A percentile compares a stretch with the other conserved stretches of the same genome.
Conservation (phyloP, 2,797 vertebrate species). For the Malacoctenus gilli region DNA sequence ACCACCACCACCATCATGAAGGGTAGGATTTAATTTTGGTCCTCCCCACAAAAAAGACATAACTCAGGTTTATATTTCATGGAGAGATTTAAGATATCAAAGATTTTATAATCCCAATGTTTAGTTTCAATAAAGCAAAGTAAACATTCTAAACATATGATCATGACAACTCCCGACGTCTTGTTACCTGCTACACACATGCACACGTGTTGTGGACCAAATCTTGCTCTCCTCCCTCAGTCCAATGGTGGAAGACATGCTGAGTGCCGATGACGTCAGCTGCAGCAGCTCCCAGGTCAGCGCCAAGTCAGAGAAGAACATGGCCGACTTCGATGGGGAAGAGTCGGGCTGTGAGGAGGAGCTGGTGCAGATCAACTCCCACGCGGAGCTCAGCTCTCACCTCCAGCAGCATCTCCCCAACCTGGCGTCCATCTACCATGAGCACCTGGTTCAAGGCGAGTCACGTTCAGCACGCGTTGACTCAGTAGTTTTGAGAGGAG, state of each 20-base stretch:
- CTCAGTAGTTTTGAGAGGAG: neutral
- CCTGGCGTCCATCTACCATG: slow-evolving; percentile 97
- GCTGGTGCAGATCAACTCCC: slow-evolving; percentile 97
- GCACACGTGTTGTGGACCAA: neutral
- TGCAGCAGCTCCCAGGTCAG: slow-evolving; percentile 99
- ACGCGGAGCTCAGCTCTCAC: slow-evolving; percentile 96
- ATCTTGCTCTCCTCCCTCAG: slow-evolving; percentile 64
- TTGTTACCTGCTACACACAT: too few relatives aligned
- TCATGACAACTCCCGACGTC: too few relatives aligned
- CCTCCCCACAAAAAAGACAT: too few relatives aligned
- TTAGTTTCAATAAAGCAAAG: too few relatives aligned
- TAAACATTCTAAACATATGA: too few relatives aligned
- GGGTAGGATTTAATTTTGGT: slow-evolving; percentile 87
- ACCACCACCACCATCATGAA: slow-evolving; percentile 80
- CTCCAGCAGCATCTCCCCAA: slow-evolving; percentile 98
- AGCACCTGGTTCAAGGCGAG: slow-evolving; percentile 96
- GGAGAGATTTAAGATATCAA: too few relatives aligned
- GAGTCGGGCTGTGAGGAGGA: slow-evolving; percentile 99
- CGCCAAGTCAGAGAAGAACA: slow-evolving; percentile 99
- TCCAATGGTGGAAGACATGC: slow-evolving; percentile 97
- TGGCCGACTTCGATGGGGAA: slow-evolving; percentile 98
- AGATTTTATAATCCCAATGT: too few relatives aligned
- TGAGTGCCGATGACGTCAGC: slow-evolving; percentile 97
- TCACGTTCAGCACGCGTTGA: too few relatives aligned
- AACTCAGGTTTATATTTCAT: too few relatives aligned